Base-by-base conservation (phyloP, 2,113 vertebrate genomes). In the Cichladusa arquata region DNA sequence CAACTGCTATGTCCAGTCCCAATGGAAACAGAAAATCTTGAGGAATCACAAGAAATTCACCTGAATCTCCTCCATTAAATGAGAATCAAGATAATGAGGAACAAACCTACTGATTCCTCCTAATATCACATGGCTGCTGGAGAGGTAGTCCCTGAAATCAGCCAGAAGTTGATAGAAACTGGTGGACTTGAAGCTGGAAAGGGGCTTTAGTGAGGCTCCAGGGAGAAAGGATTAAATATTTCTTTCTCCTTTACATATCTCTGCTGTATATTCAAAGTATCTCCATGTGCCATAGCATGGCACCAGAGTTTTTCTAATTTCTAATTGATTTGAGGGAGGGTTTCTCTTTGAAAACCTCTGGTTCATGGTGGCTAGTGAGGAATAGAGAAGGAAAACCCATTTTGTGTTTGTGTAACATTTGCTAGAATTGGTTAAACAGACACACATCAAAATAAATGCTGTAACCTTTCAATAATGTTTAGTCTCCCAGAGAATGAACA, bases 391-490 rank as follows among this genome's bases (percentile, higher is more conserved):
- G 86, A 90, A 83, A 91, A 67, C 86, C 77, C n/a, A 5, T 83
- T 76, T 54, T 67, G 54, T 91, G 87, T 94, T 94, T 96, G 74
- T 91, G 80, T 88, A 86, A 92, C 91, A 85, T 93, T 92, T 92
- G 58, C 57, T 91, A 73, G 91, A 90, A 74, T 87, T 94, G 84
- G 92, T 71, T 94, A 86, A 95, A 96, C 67, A 93, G 78, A 76
- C 91, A 74, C 88, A 88, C 83, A 94, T 96, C 73, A 89, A 88
- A 91, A 90, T 87, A 96, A 90, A 96, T 81, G 53, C 74, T 81
- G 65, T 85, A 89, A 88, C 84, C 92, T 95, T 95, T 96, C 90
- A 94, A 86, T 91, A 81, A 69, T 78, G 90, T 97, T 97, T 72
- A 89, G 92, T 94, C 88, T 93, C 91, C 40, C 84, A 29, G 24